Evolutionary conservation across 2,113 vertebrate genomes (phyloP).

Genomic region (Istiophorus platypterus): DNA sequence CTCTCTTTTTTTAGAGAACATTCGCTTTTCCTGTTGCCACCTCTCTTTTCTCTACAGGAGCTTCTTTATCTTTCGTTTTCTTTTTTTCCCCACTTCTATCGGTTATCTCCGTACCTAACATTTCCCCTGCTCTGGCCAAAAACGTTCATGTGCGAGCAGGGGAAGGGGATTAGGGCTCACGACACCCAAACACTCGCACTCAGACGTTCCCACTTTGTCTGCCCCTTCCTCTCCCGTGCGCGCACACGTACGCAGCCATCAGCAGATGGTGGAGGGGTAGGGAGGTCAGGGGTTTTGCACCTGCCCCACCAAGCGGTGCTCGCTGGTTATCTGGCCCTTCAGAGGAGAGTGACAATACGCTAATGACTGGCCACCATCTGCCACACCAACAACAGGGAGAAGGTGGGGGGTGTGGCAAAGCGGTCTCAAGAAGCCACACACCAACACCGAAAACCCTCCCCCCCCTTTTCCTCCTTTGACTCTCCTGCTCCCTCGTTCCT

Average conservation of each 20-base stretch:
- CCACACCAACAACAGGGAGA: conserved; percentile 79
- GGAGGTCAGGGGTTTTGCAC: conserved; percentile 87
- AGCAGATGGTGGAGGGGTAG: conserved; percentile 79
- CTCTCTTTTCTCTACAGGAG: conserved; percentile 13
- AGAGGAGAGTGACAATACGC: conserved; percentile 87
- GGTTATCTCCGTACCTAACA: neutral
- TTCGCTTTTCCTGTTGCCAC: neutral
- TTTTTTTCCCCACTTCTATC: conserved; percentile 4
- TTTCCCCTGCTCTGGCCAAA: conserved; percentile 21
- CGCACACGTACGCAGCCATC: conserved; percentile 52
- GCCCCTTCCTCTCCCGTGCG: conserved; percentile 44
- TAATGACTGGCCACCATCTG: conserved; percentile 89
- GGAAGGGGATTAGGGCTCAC: conserved; percentile 29
- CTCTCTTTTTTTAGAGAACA: conserved; percentile 10
- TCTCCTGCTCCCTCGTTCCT: conserved; percentile 14
- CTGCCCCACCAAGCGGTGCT: conserved; percentile 85
- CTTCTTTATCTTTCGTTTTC: conserved; percentile 18
- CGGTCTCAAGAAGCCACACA: conserved; percentile 62
- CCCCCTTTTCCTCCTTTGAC: neutral
- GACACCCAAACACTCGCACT: neutral
- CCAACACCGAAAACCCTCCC: conserved; percentile 20
- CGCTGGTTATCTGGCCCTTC: conserved; percentile 86
- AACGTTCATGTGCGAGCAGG: conserved; percentile 33
- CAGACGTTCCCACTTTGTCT: conserved; percentile 41
- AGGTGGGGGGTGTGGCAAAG: conserved; percentile 66